Percentiles rank a stretch among this genome's conserved stretches.
These are phyloP conservation scores for Homarus gammarus DNA, from an alignment of 2,888 invertebrate species.

Conservation along the genomic window DNA sequence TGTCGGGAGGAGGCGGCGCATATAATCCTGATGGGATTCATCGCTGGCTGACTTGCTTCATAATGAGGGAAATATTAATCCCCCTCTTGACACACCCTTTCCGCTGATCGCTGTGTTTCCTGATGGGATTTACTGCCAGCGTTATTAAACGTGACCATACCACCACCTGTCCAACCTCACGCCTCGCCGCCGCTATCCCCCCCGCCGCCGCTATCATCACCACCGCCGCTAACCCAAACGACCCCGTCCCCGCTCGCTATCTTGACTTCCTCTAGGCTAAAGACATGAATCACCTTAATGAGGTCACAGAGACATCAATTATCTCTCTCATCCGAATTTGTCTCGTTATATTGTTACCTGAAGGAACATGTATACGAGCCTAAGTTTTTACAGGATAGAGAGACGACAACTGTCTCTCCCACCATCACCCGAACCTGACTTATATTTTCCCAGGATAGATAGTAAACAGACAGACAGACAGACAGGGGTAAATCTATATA, in stretches of 20 bases:
- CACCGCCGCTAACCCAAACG: background rate
- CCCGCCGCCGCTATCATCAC: background rate
- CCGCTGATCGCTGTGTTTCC: constrained; percentile 36
- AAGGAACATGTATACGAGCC: too few species aligned
- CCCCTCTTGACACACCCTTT: constrained; percentile 16
- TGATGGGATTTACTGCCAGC: constrained; percentile 28
- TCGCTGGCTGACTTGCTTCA: constrained; percentile 11
- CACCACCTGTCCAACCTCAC: constrained; percentile 17
- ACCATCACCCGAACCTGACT: too few species aligned
- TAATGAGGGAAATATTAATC: constrained; percentile 51
- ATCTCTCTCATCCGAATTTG: too few species aligned
- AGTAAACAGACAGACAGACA: too few species aligned
- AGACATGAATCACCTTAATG: too few species aligned
- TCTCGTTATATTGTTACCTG: too few species aligned
- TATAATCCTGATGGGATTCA: constrained; percentile 13
- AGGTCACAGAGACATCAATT: too few species aligned
- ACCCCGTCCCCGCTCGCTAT: background rate
- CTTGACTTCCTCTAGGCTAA: too few species aligned
- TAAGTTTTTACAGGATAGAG: too few species aligned
- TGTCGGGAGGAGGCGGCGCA: background rate
- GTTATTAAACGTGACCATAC: background rate
- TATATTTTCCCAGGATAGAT: too few species aligned
- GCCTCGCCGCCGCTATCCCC: background rate
- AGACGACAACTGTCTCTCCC: too few species aligned
- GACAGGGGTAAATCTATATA: too few species aligned